Conservation (phyloP, 1,140 invertebrate species). For the Diachasma alloeum region DNA sequence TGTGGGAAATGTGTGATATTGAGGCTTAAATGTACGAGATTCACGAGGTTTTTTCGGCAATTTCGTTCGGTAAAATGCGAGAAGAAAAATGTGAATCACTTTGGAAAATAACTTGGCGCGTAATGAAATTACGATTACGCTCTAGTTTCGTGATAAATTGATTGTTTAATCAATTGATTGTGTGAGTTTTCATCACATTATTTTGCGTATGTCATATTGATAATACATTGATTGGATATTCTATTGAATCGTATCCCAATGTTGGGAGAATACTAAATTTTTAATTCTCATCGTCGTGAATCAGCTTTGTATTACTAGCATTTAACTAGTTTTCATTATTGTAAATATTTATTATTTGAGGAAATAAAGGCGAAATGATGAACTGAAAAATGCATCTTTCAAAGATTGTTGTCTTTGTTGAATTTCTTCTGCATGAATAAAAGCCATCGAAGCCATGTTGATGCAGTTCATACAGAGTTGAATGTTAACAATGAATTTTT, state of each 20-base stretch:
- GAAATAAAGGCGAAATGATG: not conserved
- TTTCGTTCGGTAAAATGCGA: not conserved
- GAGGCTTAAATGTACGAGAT: not conserved
- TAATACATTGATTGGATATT: not conserved
- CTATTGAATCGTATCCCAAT: not conserved
- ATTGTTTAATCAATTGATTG: not conserved
- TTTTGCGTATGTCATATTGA: not conserved
- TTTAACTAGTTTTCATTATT: not conserved
- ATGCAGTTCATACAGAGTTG: no score
- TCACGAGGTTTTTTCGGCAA: not conserved
- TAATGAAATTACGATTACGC: not conserved
- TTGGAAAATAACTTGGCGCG: not conserved
- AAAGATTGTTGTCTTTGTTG: no score
- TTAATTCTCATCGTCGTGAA: not conserved
- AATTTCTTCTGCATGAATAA: no score
- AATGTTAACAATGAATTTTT: no score
- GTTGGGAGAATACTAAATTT: no score
- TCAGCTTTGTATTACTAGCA: not conserved
- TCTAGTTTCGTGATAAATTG: not conserved
- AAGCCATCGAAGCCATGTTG: no score
- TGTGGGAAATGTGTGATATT: not conserved
- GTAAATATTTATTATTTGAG: not conserved
- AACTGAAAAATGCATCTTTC: no score
- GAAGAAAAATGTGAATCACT: not conserved
- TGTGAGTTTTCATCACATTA: not conserved